phyloP scores from a whole-genome alignment of 2,797 vertebrate species.

The Parotocinclus haroldoi region DNA sequence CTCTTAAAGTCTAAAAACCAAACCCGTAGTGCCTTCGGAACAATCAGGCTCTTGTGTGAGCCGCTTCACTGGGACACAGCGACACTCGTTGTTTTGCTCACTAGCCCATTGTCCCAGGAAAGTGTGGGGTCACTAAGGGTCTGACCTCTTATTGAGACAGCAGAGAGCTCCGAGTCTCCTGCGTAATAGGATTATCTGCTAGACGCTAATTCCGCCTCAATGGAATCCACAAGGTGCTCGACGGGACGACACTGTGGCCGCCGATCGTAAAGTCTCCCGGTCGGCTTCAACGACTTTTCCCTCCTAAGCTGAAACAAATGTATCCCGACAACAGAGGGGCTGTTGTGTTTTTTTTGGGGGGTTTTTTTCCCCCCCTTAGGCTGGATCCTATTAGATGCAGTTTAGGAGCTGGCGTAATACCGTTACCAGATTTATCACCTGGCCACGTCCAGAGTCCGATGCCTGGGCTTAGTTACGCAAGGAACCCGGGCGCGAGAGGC shows the following conservation, averaged over 20 bases:
- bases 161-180: conserved; percentile 47
- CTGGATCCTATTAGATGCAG: conserved; percentile 39
- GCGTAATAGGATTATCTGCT: conserved; percentile 52
- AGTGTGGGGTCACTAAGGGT: conserved; percentile 41
- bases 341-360: conserved; percentile 20
- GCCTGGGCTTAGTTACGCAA: conserved; percentile 34
- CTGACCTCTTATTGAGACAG: conserved; percentile 44
- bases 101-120: conserved; percentile 38
- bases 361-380: too few species aligned
- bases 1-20: not conserved
- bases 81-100: conserved; percentile 37
- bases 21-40: conserved; percentile 22
- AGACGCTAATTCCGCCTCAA: conserved; percentile 50
- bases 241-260: conserved; percentile 36
- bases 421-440: conserved; percentile 39
- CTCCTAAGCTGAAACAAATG: conserved; percentile 40
- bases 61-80: conserved; percentile 9
- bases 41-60: conserved; percentile 37
- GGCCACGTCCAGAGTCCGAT: conserved; percentile 20
- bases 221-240: conserved; percentile 33
- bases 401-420: conserved; percentile 38
- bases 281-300: conserved; percentile 31
- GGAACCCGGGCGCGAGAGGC: conserved; percentile 6
- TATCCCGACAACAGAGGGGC: conserved; percentile 16
- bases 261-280: conserved; percentile 23